Conservation (phyloP, 1,140 invertebrate genomes). For the Drosophila mayri region DNA sequence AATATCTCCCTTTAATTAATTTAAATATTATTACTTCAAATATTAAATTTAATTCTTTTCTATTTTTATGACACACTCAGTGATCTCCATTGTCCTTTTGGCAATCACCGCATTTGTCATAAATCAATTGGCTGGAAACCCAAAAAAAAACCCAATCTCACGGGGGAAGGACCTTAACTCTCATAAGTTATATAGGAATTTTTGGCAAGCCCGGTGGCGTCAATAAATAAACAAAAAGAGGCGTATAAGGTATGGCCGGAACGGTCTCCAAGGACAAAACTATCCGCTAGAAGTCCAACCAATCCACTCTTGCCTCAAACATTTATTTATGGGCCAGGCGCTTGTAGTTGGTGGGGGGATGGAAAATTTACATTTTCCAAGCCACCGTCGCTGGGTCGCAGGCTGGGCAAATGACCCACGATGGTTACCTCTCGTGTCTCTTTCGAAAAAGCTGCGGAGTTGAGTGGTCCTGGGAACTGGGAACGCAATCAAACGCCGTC, state of each 20-base stretch:
- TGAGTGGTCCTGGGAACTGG: slow-evolving; percentile 38
- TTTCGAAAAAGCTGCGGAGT: slow-evolving; percentile 6
- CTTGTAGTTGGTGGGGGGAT: slow-evolving; percentile 7
- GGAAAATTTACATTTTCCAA: slow-evolving; percentile 69
- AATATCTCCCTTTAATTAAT: background rate
- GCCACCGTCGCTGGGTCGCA: slow-evolving; percentile 46
- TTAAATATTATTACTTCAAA: background rate
- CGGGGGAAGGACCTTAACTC: slow-evolving; percentile 38
- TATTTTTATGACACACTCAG: slow-evolving; percentile 28
- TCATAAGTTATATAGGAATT: slow-evolving; percentile 74
- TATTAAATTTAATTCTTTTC: background rate
- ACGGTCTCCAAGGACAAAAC: slow-evolving; percentile 73
- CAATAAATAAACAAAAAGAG: slow-evolving; percentile 80
- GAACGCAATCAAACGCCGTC: slow-evolving; percentile 77
- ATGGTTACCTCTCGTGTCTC: slow-evolving; percentile 41
- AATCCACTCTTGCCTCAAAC: slow-evolving; percentile 66
- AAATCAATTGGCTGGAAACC: slow-evolving; percentile 53
- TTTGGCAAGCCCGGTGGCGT: slow-evolving; percentile 73
- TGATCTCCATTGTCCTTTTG: slow-evolving; percentile 39
- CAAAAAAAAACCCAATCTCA: slow-evolving; percentile 2
- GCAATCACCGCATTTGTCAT: slow-evolving; percentile 62
- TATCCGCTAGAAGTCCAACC: slow-evolving; percentile 46
- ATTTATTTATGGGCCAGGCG: slow-evolving; percentile 67
- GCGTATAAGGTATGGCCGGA: slow-evolving; percentile 58
- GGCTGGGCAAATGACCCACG: slow-evolving; percentile 72